Conservation (phyloP, 1,140 invertebrate species). For the Propsilocerus akamusi region DNA sequence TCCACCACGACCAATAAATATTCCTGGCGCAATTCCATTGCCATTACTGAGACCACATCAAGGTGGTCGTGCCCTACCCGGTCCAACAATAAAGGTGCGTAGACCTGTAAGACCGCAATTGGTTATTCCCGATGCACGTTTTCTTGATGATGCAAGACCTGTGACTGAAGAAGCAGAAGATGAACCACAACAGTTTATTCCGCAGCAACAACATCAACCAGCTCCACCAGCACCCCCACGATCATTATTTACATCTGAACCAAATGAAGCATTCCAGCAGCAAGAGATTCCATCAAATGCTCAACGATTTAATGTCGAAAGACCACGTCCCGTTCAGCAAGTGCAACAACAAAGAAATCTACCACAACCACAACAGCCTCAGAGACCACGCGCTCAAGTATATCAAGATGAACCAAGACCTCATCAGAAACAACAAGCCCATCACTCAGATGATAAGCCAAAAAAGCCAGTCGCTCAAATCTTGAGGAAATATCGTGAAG, state of each 20-base stretch:
- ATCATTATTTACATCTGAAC: conserved; percentile 21
- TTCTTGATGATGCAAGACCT: conserved; percentile 31
- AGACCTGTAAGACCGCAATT: conserved; percentile 26
- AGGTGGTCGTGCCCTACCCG: conserved; percentile 23
- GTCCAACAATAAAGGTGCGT: conserved; percentile 18
- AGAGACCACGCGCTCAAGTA: conserved; percentile 2
- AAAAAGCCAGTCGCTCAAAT: conserved; percentile 55
- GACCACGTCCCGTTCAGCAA: conserved; percentile 11
- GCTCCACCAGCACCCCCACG: conserved; percentile 13
- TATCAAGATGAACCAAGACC: conserved; percentile 6
- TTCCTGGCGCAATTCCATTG: conserved; percentile 35
- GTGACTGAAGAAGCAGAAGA: conserved; percentile 36
- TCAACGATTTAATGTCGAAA: conserved; percentile 18
- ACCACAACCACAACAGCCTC: conserved; percentile 6
- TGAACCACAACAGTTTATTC: conserved; percentile 22
- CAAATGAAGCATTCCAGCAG: conserved; percentile 9
- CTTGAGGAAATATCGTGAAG: conserved; percentile 51
- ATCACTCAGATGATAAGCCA: neutral
- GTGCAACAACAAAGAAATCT: conserved; percentile 13
- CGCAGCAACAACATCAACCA: conserved; percentile 20
- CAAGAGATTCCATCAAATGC: conserved; percentile 6
- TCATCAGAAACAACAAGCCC: conserved; percentile 8
- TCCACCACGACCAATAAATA: conserved; percentile 31
- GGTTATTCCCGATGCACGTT: conserved; percentile 25
- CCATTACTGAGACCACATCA: conserved; percentile 15